phyloP scores from a whole-genome alignment of 2,113 vertebrate species.

The Bucco capensis region DNA sequence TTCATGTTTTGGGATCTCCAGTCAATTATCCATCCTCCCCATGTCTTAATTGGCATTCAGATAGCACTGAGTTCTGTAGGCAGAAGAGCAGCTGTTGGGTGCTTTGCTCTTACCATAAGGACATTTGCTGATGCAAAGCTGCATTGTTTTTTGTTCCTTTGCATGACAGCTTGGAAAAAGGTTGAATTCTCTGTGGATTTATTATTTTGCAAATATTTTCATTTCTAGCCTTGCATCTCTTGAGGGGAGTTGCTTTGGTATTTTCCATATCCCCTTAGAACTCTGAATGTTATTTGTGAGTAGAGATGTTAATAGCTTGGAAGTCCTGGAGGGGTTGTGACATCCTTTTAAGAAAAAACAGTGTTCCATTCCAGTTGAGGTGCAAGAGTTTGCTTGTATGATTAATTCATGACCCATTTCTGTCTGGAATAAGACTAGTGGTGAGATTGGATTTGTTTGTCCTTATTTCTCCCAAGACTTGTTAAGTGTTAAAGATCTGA shows the following conservation, averaged over 20 bases:
- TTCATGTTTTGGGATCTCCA: neutral
- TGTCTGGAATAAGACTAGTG: slow-evolving; percentile 9
- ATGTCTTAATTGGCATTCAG: neutral
- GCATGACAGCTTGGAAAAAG: slow-evolving; percentile 28
- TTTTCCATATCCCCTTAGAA: slow-evolving; percentile 21
- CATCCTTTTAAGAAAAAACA: slow-evolving; percentile 15
- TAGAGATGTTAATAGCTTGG: slow-evolving; percentile 8
- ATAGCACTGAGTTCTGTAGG: neutral
- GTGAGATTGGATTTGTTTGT: neutral
- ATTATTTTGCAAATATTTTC: slow-evolving; percentile 36
- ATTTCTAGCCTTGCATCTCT: slow-evolving; percentile 15
- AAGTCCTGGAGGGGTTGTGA: neutral
- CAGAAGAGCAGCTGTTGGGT: neutral
- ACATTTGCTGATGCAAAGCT: neutral
- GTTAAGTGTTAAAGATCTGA: slow-evolving; percentile 42
- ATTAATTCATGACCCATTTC: slow-evolving; percentile 53
- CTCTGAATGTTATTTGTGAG: neutral
- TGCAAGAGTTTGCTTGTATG: slow-evolving; percentile 27
- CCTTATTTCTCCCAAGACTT: slow-evolving; percentile 19
- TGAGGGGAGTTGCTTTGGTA: neutral
- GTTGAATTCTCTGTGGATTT: neutral
- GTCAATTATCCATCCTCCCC: neutral
- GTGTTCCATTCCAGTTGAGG: slow-evolving; percentile 15
- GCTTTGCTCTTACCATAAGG: neutral
- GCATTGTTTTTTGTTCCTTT: neutral